These are phyloP conservation scores for Microdon myrmicae DNA, from an alignment of 2,888 invertebrate species.

Conservation along the genomic window DNA sequence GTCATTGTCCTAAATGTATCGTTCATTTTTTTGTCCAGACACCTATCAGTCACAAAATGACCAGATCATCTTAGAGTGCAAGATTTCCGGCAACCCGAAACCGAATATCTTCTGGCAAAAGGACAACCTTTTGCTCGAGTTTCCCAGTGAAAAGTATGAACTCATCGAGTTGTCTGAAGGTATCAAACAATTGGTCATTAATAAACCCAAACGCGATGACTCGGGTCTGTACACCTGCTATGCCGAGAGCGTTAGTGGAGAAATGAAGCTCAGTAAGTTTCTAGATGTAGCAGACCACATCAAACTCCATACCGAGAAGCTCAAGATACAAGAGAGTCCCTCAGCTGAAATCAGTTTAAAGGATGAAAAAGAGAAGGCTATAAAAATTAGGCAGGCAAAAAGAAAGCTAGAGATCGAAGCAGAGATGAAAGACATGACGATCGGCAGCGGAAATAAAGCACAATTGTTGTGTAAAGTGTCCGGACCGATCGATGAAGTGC, in stretches of 20 bases:
- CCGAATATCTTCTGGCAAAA: conserved; percentile 73
- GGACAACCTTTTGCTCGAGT: conserved; percentile 75
- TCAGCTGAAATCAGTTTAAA: conserved; percentile 37
- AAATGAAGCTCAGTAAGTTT: conserved; percentile 64
- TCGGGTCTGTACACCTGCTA: conserved; percentile 80
- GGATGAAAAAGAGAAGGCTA: conserved; percentile 62
- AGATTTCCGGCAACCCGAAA: conserved; percentile 78
- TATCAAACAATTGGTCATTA: conserved; percentile 75
- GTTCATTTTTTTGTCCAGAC: conserved; percentile 66
- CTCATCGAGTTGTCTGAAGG: conserved; percentile 75
- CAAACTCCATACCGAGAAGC: conserved; percentile 54
- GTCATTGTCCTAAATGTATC: conserved; percentile 33
- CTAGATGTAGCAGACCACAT: conserved; percentile 62
- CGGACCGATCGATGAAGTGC: conserved; percentile 76
- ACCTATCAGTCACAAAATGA: conserved; percentile 76
- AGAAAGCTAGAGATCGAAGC: conserved; percentile 81
- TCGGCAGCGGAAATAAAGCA: conserved; percentile 78
- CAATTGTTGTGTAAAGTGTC: conserved; percentile 82
- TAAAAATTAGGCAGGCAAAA: conserved; percentile 68
- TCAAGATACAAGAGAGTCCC: conserved; percentile 35
- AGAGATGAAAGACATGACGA: conserved; percentile 78
- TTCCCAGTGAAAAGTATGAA: conserved; percentile 70
- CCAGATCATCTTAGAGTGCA: conserved; percentile 80
- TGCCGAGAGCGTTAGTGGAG: conserved; percentile 77
- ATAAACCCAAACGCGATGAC: conserved; percentile 73